Conservation (phyloP, 2,888 invertebrate genomes). For the Geotrupes spiniger region DNA sequence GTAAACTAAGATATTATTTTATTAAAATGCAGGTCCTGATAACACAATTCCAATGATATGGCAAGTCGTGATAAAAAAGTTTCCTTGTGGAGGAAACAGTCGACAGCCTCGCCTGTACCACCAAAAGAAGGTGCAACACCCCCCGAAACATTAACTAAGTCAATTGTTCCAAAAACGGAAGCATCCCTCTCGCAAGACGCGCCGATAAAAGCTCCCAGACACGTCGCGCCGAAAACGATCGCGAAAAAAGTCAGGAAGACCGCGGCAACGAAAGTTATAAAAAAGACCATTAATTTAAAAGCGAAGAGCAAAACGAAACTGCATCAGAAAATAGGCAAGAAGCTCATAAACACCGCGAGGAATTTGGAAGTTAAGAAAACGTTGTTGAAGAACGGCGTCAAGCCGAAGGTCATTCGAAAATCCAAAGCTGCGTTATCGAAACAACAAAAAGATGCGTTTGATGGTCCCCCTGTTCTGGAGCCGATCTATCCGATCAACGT, state of each 20-base stretch:
- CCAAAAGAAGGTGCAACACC: constrained; percentile 36
- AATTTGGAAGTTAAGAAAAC: constrained; percentile 40
- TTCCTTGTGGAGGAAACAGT: constrained; percentile 43
- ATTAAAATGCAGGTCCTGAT: constrained; percentile 15
- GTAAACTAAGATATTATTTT: too few relatives aligned
- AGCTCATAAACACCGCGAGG: constrained; percentile 39
- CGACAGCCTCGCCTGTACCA: constrained; percentile 37
- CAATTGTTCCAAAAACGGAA: constrained; percentile 30
- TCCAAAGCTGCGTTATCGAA: constrained; percentile 31
- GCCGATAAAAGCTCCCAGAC: constrained; percentile 19
- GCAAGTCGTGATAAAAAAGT: constrained; percentile 49
- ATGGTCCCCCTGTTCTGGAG: constrained; percentile 41
- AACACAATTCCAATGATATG: constrained; percentile 44
- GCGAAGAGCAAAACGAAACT: constrained; percentile 38
- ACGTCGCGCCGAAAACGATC: constrained; percentile 16
- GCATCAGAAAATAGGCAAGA: constrained; percentile 37
- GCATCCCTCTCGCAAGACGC: constrained; percentile 24
- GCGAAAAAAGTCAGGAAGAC: constrained; percentile 25
- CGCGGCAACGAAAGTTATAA: constrained; percentile 21
- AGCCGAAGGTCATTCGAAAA: constrained; percentile 32
- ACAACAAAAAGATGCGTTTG: constrained; percentile 22
- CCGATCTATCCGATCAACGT: constrained; percentile 38
- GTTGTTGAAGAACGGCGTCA: constrained; percentile 43
- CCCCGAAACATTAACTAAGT: constrained; percentile 33
- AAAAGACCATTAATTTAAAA: constrained; percentile 37